phyloP scores from a whole-genome alignment of 2,888 invertebrate species.

The Bombylius major region DNA sequence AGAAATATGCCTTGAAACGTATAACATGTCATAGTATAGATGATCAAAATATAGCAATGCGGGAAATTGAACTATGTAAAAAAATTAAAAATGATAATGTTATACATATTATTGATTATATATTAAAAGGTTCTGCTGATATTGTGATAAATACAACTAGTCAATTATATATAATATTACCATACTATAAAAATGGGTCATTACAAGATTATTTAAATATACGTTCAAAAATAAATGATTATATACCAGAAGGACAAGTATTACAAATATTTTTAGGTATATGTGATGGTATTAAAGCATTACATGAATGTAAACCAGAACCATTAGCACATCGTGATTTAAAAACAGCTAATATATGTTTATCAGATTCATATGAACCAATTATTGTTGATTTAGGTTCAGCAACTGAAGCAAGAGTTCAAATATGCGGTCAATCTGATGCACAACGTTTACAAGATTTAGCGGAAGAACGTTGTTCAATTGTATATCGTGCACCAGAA shows the following conservation, averaged over 20 bases:
- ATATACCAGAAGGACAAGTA: slow-evolving; percentile 51
- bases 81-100: slow-evolving; percentile 59
- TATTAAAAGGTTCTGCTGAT: slow-evolving; percentile 50
- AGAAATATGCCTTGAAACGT: slow-evolving; percentile 62
- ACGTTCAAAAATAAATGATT: slow-evolving; percentile 44
- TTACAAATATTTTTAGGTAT: slow-evolving; percentile 57
- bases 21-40: slow-evolving; percentile 67
- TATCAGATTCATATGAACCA: slow-evolving; percentile 56
- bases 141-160: slow-evolving; percentile 55
- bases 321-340: slow-evolving; percentile 72
- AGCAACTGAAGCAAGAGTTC: slow-evolving; percentile 48
- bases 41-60: slow-evolving; percentile 57
- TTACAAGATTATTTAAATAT: slow-evolving; percentile 54
- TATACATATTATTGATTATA: slow-evolving; percentile 56
- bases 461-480: slow-evolving; percentile 73
- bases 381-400: slow-evolving; percentile 76
- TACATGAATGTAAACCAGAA: slow-evolving; percentile 59
- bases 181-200: slow-evolving; percentile 67
- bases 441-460: slow-evolving; percentile 62
- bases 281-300: slow-evolving; percentile 58
- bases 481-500: slow-evolving; percentile 81
- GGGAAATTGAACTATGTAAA: slow-evolving; percentile 62
- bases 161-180: slow-evolving; percentile 59
- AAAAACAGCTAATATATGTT: slow-evolving; percentile 73
- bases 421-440: slow-evolving; percentile 50